Evolutionary conservation across 1,140 invertebrate genomes (phyloP).

Genomic region (Euglossa dilemma): DNA sequence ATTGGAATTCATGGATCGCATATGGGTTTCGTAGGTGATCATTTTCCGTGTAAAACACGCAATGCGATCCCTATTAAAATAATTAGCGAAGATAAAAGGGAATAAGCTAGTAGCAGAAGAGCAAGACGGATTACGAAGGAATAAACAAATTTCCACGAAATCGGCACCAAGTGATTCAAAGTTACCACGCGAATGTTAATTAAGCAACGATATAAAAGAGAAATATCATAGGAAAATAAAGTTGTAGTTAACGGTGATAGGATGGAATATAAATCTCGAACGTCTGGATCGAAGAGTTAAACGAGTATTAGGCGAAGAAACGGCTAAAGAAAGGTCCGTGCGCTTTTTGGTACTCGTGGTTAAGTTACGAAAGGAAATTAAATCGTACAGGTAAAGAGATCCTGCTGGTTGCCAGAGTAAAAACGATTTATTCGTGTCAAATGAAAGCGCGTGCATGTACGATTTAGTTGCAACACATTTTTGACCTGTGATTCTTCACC

Average conservation of each 20-base stretch:
- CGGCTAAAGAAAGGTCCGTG: too few species aligned
- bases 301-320: too few species aligned
- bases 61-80: neutral
- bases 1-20: neutral
- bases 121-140: neutral
- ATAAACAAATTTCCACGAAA: neutral
- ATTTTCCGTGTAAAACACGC: neutral
- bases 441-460: neutral
- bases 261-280: too few species aligned
- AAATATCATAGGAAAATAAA: too few species aligned
- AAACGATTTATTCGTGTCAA: neutral
- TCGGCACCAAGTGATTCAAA: too few species aligned
- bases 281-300: too few species aligned
- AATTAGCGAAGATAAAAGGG: neutral
- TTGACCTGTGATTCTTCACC: conserved; percentile 13
- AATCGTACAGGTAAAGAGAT: neutral
- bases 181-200: too few species aligned
- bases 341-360: too few species aligned
- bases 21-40: neutral
- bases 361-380: too few species aligned
- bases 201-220: too few species aligned
- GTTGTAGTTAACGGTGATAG: too few species aligned
- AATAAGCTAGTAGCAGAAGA: neutral
- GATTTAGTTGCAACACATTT: conserved; percentile 4
- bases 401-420: too few species aligned